Conservation (phyloP, 2,888 invertebrate genomes). For the Eupsilia transversa region DNA sequence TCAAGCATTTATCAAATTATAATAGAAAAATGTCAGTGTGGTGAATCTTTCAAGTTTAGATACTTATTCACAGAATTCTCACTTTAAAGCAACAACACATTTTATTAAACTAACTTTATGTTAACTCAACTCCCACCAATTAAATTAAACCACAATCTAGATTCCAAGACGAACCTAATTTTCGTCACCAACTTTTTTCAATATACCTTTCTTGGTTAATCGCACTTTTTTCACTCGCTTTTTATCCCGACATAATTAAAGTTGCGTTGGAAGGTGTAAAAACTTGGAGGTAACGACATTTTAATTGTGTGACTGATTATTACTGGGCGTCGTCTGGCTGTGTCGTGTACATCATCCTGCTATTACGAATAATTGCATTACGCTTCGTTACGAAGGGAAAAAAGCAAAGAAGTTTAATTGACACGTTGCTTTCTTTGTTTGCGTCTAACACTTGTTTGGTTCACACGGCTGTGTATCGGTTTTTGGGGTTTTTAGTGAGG, state of each 20-base stretch:
- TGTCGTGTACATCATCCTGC: conserved; percentile 89
- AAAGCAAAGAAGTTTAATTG: conserved; percentile 89
- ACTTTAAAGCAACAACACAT: conserved; percentile 6
- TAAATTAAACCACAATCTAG: conserved; percentile 46
- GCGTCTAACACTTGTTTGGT: conserved; percentile 81
- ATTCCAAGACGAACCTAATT: conserved; percentile 57
- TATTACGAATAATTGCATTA: conserved; percentile 90
- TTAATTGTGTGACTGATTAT: conserved; percentile 89
- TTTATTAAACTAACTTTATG: conserved; percentile 14
- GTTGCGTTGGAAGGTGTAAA: conserved; percentile 86
- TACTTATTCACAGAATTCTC: background rate
- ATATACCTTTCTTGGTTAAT: conserved; percentile 70
- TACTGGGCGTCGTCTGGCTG: conserved; percentile 81
- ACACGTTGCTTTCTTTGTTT: conserved; percentile 88
- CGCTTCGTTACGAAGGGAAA: conserved; percentile 89
- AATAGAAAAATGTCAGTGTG: background rate
- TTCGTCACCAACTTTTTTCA: conserved; percentile 66
- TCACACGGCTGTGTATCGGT: conserved; percentile 77
- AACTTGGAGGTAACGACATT: conserved; percentile 88
- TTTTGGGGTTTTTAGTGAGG: conserved; percentile 34
- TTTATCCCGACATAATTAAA: conserved; percentile 85
- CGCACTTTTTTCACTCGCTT: conserved; percentile 75
- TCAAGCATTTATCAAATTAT: background rate
- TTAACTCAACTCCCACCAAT: conserved; percentile 23
- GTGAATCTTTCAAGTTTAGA: background rate